A percentile compares a stretch with the other conserved stretches of the same genome.
Evolutionary conservation across 2,888 invertebrate species (phyloP).

Genomic region (Parascotia fuliginaria): DNA sequence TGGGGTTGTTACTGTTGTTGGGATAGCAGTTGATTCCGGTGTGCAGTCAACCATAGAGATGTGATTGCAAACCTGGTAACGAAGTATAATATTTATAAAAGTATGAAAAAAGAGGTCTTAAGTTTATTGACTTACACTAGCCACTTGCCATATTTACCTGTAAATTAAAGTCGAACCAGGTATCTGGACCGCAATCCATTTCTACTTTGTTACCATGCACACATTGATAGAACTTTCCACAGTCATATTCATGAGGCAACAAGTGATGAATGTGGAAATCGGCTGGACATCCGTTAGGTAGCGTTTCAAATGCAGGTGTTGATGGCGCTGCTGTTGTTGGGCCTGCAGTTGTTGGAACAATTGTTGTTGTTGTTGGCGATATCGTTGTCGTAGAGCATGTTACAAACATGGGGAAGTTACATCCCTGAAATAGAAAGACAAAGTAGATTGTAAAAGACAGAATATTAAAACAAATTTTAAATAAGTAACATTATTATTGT

Average conservation of each 20-base stretch:
- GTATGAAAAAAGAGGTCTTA: too few species aligned
- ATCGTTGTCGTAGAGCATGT: constrained; percentile 1
- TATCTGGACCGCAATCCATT: constrained; percentile 49
- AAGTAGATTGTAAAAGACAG: too few species aligned
- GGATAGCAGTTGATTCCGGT: background rate
- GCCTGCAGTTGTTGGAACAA: constrained; percentile 2
- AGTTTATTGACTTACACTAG: too few species aligned
- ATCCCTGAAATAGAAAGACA: constrained; percentile 4
- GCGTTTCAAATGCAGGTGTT: constrained; percentile 19
- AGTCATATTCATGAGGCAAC: constrained; percentile 59
- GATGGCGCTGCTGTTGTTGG: constrained; percentile 9
- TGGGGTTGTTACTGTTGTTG: background rate
- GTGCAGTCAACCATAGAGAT: constrained; percentile 3
- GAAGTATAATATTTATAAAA: too few species aligned
- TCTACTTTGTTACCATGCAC: constrained; percentile 51
- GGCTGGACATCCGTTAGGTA: constrained; percentile 56
- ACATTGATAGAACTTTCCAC: constrained; percentile 61
- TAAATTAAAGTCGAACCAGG: constrained; percentile 51
- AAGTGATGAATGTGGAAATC: constrained; percentile 42
- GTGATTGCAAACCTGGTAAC: constrained; percentile 9
- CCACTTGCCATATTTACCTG: too few species aligned
- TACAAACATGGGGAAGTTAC: constrained; percentile 4
- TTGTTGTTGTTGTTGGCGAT: constrained; percentile 3
- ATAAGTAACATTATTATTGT: too few species aligned
- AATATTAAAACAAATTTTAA: background rate